phyloP scores from a whole-genome alignment of 2,797 vertebrate genomes.

The Hydrolagus colliei region DNA sequence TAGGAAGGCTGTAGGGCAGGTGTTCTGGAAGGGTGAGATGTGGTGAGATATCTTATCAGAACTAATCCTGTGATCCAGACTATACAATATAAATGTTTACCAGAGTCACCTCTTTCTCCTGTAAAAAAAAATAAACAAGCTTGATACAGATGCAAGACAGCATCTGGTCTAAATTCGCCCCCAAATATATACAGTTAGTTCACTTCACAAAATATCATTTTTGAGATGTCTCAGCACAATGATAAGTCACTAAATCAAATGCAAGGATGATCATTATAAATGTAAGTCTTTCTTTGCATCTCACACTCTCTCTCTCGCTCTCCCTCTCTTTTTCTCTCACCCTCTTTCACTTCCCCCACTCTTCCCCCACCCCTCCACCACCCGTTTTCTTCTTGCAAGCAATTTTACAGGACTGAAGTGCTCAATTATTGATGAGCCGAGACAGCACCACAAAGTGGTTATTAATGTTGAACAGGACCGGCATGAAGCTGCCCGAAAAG shows the following conservation, averaged over 20 bases:
- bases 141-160: not conserved
- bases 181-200: no score
- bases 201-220: no score
- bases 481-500: constrained; percentile 36
- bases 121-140: not conserved
- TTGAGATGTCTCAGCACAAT: no score
- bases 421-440: constrained; percentile 42
- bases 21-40: no score
- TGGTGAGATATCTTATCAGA: no score
- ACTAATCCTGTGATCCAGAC: not conserved
- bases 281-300: not conserved
- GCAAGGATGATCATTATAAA: not conserved
- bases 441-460: constrained; percentile 34
- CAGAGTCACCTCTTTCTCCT: not conserved
- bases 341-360: not conserved
- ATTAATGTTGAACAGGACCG: constrained; percentile 35
- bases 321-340: not conserved
- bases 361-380: not conserved
- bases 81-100: not conserved
- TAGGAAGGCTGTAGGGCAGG: no score
- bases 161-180: constrained; percentile 3
- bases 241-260: no score
- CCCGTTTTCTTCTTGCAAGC: not conserved
- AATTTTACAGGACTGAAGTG: not conserved
- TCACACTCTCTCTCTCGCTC: no score